Percentiles rank a stretch among this genome's conserved stretches.
Evolutionary conservation across 2,888 invertebrate species (phyloP).

Genomic region (Lysandra coridon): DNA sequence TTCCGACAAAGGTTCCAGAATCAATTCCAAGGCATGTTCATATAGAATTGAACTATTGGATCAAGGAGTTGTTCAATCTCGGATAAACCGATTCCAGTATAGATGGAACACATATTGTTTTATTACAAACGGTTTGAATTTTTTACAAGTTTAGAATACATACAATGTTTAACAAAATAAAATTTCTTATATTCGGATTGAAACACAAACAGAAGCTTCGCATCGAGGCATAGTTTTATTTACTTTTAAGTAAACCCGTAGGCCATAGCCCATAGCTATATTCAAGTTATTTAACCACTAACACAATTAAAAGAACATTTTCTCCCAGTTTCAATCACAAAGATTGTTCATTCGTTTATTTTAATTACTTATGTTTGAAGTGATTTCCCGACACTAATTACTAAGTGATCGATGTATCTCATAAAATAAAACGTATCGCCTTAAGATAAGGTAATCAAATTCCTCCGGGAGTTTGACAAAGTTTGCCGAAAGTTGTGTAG

Average conservation of each 20-base stretch:
- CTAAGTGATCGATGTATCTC: slow-evolving; percentile 12
- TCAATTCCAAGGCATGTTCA: background rate
- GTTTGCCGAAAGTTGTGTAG: slow-evolving; percentile 63
- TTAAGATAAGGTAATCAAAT: slow-evolving; percentile 71
- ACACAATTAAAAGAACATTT: background rate
- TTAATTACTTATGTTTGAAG: background rate
- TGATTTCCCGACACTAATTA: slow-evolving; percentile 17
- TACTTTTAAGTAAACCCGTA: too few relatives aligned
- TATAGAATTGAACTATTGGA: slow-evolving; percentile 9
- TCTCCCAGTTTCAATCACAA: background rate
- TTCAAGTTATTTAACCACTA: background rate
- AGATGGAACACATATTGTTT: slow-evolving; percentile 13
- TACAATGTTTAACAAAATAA: background rate
- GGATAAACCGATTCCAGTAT: slow-evolving; percentile 1
- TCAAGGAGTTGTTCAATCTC: slow-evolving; percentile 19
- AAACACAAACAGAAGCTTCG: background rate
- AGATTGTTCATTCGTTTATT: background rate
- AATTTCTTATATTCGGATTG: too few relatives aligned
- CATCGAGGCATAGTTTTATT: background rate
- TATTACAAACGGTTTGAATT: slow-evolving; percentile 4
- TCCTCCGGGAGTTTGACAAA: slow-evolving; percentile 64
- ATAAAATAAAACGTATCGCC: slow-evolving; percentile 57
- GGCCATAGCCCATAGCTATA: background rate
- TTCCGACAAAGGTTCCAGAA: background rate
- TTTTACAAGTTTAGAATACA: background rate